Evolutionary conservation across 2,113 vertebrate genomes (phyloP), one percentile per base, ranked within the genome.

Genomic region (Cynopterus brachyotis): DNA sequence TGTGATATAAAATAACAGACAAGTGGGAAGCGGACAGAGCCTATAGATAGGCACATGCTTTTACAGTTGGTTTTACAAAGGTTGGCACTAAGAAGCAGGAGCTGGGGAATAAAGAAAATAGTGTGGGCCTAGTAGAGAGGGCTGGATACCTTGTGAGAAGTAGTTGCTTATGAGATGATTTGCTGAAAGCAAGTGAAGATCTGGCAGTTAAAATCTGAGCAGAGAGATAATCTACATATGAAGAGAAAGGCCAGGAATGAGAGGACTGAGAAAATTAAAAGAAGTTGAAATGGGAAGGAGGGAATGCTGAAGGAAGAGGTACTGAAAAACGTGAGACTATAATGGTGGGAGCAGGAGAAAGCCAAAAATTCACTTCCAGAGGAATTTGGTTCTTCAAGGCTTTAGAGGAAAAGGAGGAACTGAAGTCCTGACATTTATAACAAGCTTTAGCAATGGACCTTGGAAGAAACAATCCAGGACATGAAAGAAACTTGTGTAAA

Each of bases 101-200:
- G 24, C 6, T 12, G 28, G 16, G 0, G 2, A 9, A 12, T 0
- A 4, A 1, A 20, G 50, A 50, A 22, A 70, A 37, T 1, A 17
- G 7, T 20, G 3, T 60, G 15, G 6, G 1, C 6, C 40, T n/a
- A 22, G 28, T 5, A 50, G 15, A 66, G 22, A 81, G 8, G 6
- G 1, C n/a, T 3, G 3, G 19, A n/a, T 42, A 26, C 20, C 37
- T 35, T 26, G 2, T 16, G 45, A 35, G 9, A 47, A 19, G 28
- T 12, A 22, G 0, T 17, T 55, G 2, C 32, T 40, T 11, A 24
- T 11, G 45, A 26, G 24, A 30, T 13, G 1, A 37, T 26, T 30
- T 75, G 0, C 16, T 47, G 45, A 78, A 55, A 89, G 37, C 0
- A 89, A 13, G 72, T 3, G 53, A 73, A 5, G 2, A 1, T 16